Base-by-base conservation (phyloP, 2,113 vertebrate genomes). In the Clupea harengus region DNA sequence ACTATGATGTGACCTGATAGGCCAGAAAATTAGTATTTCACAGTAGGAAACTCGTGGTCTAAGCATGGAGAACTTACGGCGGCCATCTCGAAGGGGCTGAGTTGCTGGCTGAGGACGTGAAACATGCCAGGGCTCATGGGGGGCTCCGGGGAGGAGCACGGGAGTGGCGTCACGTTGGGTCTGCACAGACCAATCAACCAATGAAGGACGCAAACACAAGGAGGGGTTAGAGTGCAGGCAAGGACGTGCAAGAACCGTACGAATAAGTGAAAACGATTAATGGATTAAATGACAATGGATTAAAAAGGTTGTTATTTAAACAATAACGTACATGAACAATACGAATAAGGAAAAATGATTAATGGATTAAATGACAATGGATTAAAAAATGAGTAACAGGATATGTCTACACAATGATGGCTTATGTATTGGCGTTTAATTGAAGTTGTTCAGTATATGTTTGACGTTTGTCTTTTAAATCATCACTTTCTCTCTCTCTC, bases 101-200 rank as follows among this genome's bases (percentile, higher is more conserved):
- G 94, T 20, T 97, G 95, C 91, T 98, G 95, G 91, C 93, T 97
- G 92, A 99, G 95, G 93, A 97, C 96, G 80, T 97, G 95, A 17
- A 98, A 99, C 88, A 98, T 97, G 0, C 97, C 97, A 22, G 98
- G 98, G 88, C 97, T 98, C 97, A 99, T 97, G 7, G 97, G 97
- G 0, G 97, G 97, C 83, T 99, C 97, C 17, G 97, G 96, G 84
- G 97, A 97, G 86, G 94, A 97, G 84, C 93, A 95, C 4, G 95
- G 91, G 28, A 93, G 94, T 3, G 94, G 87, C 0, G 95, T 78
- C 28, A 39, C 28, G 28, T 78, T 92, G 92, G 95, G 93, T 89
- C 90, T 97, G 52, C 15, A 44, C 2, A 17, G 2, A 46, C 8
- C 44, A 83, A 49, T 20, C 25, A 11, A 32, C 39, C 13, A 60